Percentiles rank a stretch among this genome's conserved stretches.
These are phyloP conservation scores for Pipistrellus kuhlii DNA, from an alignment of 2,797 vertebrate species.

Conservation along the genomic window DNA sequence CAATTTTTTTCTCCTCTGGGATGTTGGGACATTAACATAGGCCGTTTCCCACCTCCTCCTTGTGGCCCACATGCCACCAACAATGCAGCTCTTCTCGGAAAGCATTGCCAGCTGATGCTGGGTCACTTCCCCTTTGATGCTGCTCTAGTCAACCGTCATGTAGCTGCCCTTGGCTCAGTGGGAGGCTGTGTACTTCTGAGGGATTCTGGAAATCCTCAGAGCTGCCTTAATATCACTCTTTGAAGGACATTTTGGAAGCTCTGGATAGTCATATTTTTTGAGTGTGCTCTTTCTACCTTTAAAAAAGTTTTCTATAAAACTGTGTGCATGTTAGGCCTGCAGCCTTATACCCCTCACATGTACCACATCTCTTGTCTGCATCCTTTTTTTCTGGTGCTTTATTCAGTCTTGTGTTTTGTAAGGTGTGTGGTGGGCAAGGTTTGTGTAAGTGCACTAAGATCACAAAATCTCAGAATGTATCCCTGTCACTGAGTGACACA, in stretches of 20 bases:
- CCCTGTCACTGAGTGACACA: background rate
- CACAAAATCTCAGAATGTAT: background rate
- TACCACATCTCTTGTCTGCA: background rate
- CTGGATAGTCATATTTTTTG: background rate
- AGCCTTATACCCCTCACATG: background rate
- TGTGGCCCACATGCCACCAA: background rate
- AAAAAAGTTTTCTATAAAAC: background rate
- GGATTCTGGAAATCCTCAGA: background rate
- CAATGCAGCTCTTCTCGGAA: background rate
- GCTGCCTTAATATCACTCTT: background rate
- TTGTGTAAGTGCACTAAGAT: background rate
- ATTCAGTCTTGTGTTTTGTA: background rate
- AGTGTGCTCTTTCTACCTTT: background rate
- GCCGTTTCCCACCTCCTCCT: background rate
- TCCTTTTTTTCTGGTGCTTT: background rate
- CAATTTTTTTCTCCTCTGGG: background rate
- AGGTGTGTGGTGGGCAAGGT: background rate
- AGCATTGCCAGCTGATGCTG: background rate
- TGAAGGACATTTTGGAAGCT: background rate
- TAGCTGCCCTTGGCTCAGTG: background rate
- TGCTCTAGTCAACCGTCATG: background rate
- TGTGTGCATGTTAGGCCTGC: background rate
- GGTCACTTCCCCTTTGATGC: background rate
- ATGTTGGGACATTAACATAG: conserved; percentile 46
- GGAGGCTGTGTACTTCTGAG: background rate